Conservation (phyloP, 2,888 invertebrate genomes). For the Abscondita cerata region DNA sequence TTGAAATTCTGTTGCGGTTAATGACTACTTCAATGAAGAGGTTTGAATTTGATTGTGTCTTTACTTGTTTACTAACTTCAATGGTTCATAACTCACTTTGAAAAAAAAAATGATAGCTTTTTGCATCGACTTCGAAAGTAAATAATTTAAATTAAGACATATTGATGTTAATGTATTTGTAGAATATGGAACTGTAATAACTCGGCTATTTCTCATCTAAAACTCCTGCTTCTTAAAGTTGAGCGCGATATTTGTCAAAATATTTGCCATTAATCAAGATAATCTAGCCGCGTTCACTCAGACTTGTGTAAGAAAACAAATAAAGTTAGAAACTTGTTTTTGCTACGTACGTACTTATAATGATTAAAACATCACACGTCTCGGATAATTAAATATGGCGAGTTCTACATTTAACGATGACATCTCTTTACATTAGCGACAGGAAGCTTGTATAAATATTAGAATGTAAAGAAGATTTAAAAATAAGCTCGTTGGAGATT, state of each 20-base stretch:
- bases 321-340: conserved; percentile 50
- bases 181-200: conserved; percentile 12
- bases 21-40: conserved; percentile 39
- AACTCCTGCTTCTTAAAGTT: conserved; percentile 34
- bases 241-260: conserved; percentile 55
- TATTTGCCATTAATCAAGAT: conserved; percentile 59
- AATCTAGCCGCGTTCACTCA: conserved; percentile 53
- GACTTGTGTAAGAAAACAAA: conserved; percentile 55
- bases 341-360: conserved; percentile 53
- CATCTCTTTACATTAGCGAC: conserved; percentile 17
- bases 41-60: conserved; percentile 41
- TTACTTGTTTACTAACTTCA: conserved; percentile 24
- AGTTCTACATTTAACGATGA: conserved; percentile 23
- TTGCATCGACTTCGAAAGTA: background rate
- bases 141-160: conserved; percentile 6
- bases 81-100: conserved; percentile 13
- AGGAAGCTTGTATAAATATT: conserved; percentile 31
- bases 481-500: conserved; percentile 41
- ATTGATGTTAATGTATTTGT: conserved; percentile 14
- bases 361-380: conserved; percentile 57
- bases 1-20: conserved; percentile 41
- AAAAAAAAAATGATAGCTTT: conserved; percentile 1
- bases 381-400: conserved; percentile 54
- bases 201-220: conserved; percentile 28
- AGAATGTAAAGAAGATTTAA: conserved; percentile 35